phyloP scores from a whole-genome alignment of 92 coral and sea anemone species.

The Porites evermanni region DNA sequence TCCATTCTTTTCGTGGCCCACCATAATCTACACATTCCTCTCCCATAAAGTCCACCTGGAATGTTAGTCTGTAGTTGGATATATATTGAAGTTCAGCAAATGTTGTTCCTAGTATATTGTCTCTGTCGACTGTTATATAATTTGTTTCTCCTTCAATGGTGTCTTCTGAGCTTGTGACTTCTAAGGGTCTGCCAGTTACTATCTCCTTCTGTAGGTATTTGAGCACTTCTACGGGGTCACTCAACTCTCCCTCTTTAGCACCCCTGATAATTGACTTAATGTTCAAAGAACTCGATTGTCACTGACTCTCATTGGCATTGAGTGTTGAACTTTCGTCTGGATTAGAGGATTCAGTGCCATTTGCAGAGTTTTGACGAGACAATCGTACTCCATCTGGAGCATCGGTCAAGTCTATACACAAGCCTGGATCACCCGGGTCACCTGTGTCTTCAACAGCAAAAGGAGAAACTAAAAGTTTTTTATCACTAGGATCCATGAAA shows the following conservation, averaged over 20 bases:
- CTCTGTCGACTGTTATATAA: constrained; percentile 61
- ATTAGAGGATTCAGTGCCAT: too few relatives aligned
- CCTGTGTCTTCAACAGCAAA: too few relatives aligned
- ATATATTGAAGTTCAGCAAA: constrained; percentile 63
- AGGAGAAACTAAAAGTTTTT: constrained; percentile 6
- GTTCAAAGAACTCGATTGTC: not conserved
- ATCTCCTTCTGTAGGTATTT: constrained; percentile 11
- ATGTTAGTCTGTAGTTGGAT: constrained; percentile 46
- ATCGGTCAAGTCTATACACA: too few relatives aligned
- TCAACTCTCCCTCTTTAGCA: constrained; percentile 24
- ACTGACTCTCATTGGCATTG: constrained; percentile 3
- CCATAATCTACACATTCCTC: constrained; percentile 70
- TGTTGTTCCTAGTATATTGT: constrained; percentile 43
- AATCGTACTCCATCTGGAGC: too few relatives aligned
- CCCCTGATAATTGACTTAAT: not conserved
- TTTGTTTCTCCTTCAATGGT: constrained; percentile 52
- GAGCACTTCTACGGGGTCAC: constrained; percentile 22
- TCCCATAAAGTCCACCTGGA: constrained; percentile 77
- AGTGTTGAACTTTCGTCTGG: not conserved
- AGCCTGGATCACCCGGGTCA: too few relatives aligned
- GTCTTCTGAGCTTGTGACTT: constrained; percentile 8
- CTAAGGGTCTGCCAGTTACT: constrained; percentile 4
- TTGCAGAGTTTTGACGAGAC: too few relatives aligned
- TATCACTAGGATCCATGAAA: not conserved
- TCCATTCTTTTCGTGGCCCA: constrained; percentile 72